A percentile compares a stretch with the other conserved stretches of the same genome.
phyloP scores from a whole-genome alignment of 2,797 vertebrate species.

The Poecilia wingei region DNA sequence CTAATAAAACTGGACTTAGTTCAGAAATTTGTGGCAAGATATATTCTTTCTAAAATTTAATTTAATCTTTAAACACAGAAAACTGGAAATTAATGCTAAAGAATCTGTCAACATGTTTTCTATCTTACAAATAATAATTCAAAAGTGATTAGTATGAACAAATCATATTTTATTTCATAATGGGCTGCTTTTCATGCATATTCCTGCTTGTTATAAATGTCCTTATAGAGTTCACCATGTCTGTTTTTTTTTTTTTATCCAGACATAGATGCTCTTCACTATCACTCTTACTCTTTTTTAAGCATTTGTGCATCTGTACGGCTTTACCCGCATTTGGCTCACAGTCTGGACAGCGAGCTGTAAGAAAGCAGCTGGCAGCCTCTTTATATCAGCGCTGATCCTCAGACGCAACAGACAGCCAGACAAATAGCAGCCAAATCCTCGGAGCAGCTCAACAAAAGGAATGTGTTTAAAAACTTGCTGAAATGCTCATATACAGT shows the following conservation, averaged over 20 bases:
- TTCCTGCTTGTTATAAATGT: not conserved
- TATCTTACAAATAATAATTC: not conserved
- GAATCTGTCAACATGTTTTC: not conserved
- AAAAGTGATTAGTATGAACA: not conserved
- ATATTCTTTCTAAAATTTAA: not conserved
- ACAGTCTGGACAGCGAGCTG: slow-evolving; percentile 17
- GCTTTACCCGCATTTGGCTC: slow-evolving; percentile 33
- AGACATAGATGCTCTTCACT: not conserved
- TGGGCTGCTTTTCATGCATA: not conserved
- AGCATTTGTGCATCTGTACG: slow-evolving; percentile 27
- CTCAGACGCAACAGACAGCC: slow-evolving; percentile 30
- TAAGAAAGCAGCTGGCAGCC: slow-evolving; percentile 45
- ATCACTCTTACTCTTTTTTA: slow-evolving; percentile 12
- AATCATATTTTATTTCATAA: not conserved
- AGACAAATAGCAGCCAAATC: slow-evolving; percentile 34
- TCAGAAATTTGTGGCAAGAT: not conserved
- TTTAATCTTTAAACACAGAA: not conserved
- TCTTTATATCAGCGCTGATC: slow-evolving; percentile 39
- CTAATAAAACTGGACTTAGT: not conserved
- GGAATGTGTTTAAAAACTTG: slow-evolving; percentile 42
- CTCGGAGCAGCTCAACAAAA: slow-evolving; percentile 40
- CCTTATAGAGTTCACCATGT: not conserved
- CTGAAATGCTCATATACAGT: slow-evolving; percentile 30
- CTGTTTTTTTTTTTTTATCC: not conserved
- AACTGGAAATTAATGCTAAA: not conserved